These are phyloP conservation scores for Lepisosteus oculatus DNA, from an alignment of 2,113 vertebrate genomes.

Conservation along the genomic window DNA sequence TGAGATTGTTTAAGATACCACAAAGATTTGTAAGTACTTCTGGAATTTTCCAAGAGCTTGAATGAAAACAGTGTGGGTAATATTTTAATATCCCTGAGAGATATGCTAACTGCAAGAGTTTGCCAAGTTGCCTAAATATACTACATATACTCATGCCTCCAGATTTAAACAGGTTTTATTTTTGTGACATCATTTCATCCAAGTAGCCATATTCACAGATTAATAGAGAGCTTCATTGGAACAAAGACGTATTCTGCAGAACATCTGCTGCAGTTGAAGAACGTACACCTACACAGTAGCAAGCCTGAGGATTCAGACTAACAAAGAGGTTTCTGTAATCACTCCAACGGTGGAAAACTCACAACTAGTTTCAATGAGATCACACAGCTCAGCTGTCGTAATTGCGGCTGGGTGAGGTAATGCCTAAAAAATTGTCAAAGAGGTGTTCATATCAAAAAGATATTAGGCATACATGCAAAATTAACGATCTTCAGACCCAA, in stretches of 20 bases:
- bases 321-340: constrained; percentile 24
- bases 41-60: no score
- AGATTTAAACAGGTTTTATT: constrained; percentile 26
- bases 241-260: constrained; percentile 11
- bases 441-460: constrained; percentile 7
- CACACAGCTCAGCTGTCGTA: constrained; percentile 1
- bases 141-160: constrained; percentile 15
- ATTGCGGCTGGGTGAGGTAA: constrained; percentile 9
- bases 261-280: constrained; percentile 15
- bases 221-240: not conserved
- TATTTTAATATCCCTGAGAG: no score
- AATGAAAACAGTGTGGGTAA: no score
- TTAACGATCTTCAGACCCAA: not conserved
- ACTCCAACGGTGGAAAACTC: constrained; percentile 14
- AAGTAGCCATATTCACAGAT: constrained; percentile 18
- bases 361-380: constrained; percentile 13
- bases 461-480: not conserved
- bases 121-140: no score
- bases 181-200: constrained; percentile 24
- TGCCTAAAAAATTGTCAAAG: not conserved
- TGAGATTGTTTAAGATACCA: no score
- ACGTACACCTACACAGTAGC: constrained; percentile 31
- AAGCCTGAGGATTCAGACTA: not conserved
- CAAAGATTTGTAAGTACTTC: no score
- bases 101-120: no score